Evolutionary conservation across 2,888 invertebrate genomes (phyloP).

Genomic region (Tenthredo livida): DNA sequence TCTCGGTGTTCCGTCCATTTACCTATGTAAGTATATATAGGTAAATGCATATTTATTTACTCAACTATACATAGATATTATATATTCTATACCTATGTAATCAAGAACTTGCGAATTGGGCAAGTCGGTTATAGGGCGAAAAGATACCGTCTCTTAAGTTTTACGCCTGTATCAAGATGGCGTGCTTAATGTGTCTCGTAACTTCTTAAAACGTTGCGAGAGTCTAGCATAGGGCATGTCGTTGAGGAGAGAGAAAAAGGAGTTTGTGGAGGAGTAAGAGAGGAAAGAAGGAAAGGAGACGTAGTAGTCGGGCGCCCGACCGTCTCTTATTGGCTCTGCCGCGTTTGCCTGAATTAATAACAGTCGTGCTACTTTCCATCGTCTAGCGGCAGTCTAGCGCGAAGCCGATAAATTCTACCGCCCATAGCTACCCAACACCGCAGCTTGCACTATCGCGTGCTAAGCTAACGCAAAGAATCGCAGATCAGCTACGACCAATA

Average conservation of each 20-base stretch:
- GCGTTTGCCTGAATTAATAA: conserved; percentile 52
- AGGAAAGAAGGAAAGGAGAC: conserved; percentile 35
- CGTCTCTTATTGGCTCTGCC: conserved; percentile 52
- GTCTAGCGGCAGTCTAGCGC: conserved; percentile 52
- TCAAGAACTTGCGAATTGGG: background rate
- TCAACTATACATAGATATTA: background rate
- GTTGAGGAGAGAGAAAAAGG: conserved; percentile 17
- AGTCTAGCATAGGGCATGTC: conserved; percentile 2
- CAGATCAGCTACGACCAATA: conserved; percentile 9
- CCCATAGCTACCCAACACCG: conserved; percentile 24
- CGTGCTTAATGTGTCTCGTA: conserved; percentile 59
- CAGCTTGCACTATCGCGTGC: conserved; percentile 41
- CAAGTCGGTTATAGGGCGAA: background rate
- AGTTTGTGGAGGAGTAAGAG: background rate
- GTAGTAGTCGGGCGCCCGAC: conserved; percentile 45
- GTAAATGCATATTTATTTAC: background rate
- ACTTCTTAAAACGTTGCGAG: conserved; percentile 56
- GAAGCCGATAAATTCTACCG: conserved; percentile 50
- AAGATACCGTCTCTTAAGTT: conserved; percentile 54
- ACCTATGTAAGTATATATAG: no score
- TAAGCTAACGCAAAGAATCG: conserved; percentile 6
- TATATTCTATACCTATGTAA: background rate
- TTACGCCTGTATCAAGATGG: conserved; percentile 59
- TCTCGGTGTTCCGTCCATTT: background rate
- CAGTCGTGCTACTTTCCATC: conserved; percentile 53